Base-by-base conservation (phyloP, 1,140 invertebrate genomes). In the Brachionus plicatilis region DNA sequence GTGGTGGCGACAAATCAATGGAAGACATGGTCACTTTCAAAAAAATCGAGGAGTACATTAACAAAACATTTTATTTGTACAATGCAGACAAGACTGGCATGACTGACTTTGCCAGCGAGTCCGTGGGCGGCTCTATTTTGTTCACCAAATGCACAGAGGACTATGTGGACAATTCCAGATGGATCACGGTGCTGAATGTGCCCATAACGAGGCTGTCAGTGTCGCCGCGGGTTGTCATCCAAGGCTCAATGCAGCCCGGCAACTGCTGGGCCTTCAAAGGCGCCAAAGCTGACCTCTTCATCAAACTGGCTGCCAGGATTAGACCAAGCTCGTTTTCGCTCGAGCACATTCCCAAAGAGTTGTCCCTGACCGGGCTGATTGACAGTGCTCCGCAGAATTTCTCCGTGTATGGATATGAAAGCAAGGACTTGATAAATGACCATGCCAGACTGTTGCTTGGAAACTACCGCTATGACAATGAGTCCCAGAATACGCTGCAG, bases 231-330 rank as follows among this genome's bases (percentile, higher is more conserved):
- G 43, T 75, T 75, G 83, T 84, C 24, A 83, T 83, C 9, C 56
- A 83, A 83, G 50, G 53, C 17, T 47, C 66, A 2, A 60, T 85
- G 50, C 65, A 85, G 17, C 84, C 84, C n/a, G 84, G 84, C 6
- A 65, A 85, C 50, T 85, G 84, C 33, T 85, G 72, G 72, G n/a
- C 84, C 27, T 78, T 85, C 41, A 78, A 78, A 66, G 84, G 84
- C 20, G 5, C 45, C 37, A 65, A 85, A 50, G 84, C 37, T 14
- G 47, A 53, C 65, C 20, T 85, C 1, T 45, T 85, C 47, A 80
- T 85, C 66, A 85, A 85, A 85, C 37, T 85, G n/a, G 56, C 72
- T 1, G 56, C 68, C 29, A 68, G 43, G 45, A 60, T 79, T 8
- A 41, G 6, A 6, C 72, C 75, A 3, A 85, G 29, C 5, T 41